Conservation (phyloP, 2,888 invertebrate genomes). For the Atrina japonica region DNA sequence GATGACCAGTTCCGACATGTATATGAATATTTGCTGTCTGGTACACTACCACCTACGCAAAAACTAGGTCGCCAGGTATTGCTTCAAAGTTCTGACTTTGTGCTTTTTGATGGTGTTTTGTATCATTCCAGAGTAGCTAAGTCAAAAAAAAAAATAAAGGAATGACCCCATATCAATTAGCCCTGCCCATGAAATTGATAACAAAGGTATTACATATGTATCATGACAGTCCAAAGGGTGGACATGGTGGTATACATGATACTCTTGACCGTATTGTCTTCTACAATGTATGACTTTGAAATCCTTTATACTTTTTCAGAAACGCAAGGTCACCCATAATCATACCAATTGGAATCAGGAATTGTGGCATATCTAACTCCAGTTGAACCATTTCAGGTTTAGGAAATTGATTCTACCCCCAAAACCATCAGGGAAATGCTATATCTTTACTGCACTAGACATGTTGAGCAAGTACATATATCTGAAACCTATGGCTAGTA, state of each 20-base stretch:
- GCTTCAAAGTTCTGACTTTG: slow-evolving; percentile 38
- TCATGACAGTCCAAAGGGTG: slow-evolving; percentile 37
- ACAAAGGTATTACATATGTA: slow-evolving; percentile 22
- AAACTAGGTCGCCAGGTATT: slow-evolving; percentile 35
- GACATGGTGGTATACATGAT: slow-evolving; percentile 48
- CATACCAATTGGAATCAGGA: background rate
- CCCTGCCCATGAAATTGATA: slow-evolving; percentile 26
- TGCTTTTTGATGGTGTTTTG: slow-evolving; percentile 33
- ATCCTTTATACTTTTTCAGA: slow-evolving; percentile 42
- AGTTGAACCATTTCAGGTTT: slow-evolving; percentile 30
- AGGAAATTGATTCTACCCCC: slow-evolving; percentile 33
- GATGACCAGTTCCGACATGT: too few relatives aligned
- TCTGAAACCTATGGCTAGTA: slow-evolving; percentile 9
- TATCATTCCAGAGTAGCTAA: slow-evolving; percentile 36
- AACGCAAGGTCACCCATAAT: slow-evolving; percentile 24
- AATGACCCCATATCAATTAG: slow-evolving; percentile 3
- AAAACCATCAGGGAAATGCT: slow-evolving; percentile 21
- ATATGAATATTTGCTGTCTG: slow-evolving; percentile 9
- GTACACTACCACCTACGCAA: slow-evolving; percentile 32
- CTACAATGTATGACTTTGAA: too few relatives aligned
- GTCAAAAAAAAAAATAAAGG: slow-evolving; percentile 23
- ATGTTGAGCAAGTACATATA: slow-evolving; percentile 40
- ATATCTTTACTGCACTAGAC: slow-evolving; percentile 49
- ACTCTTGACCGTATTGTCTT: slow-evolving; percentile 40
- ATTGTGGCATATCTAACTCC: slow-evolving; percentile 28